phyloP scores from a whole-genome alignment of 2,797 vertebrate genomes.

The Hozukius guyotensis region DNA sequence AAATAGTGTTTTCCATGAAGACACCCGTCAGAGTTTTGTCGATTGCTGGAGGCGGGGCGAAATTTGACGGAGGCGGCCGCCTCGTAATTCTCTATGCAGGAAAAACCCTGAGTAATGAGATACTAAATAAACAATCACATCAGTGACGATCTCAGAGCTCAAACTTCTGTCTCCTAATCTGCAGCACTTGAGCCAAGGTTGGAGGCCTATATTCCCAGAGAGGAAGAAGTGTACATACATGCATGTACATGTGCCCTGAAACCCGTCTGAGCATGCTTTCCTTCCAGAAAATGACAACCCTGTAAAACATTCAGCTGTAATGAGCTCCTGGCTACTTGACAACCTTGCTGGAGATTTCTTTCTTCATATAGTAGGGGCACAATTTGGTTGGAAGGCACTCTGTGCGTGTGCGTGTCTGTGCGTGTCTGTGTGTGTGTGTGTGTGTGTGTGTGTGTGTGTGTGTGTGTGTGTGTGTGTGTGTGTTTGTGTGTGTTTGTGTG shows the following conservation, averaged over 20 bases:
- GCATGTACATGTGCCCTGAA: conserved; percentile 29
- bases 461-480: not conserved
- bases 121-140: conserved; percentile 35
- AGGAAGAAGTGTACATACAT: conserved; percentile 16
- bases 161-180: conserved; percentile 36
- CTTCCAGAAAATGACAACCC: conserved; percentile 60
- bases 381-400: not conserved
- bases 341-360: conserved; percentile 9
- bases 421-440: not conserved
- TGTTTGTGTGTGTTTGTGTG: not conserved
- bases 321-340: conserved; percentile 43
- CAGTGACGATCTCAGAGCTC: not conserved
- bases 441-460: not conserved
- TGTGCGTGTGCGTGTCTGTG: not conserved
- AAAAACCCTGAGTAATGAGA: conserved; percentile 7
- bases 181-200: conserved; percentile 35
- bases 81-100: too few species aligned
- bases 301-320: conserved; percentile 54
- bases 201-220: conserved; percentile 20
- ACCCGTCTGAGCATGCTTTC: conserved; percentile 51
- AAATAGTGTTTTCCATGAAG: not conserved
- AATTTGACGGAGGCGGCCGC: too few species aligned
- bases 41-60: too few species aligned
- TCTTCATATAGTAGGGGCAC: conserved; percentile 12
- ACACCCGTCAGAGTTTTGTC: too few species aligned